Percentiles rank a stretch among this genome's conserved stretches.
phyloP scores from a whole-genome alignment of 2,113 vertebrate species.

The Hymenochirus boettgeri region DNA sequence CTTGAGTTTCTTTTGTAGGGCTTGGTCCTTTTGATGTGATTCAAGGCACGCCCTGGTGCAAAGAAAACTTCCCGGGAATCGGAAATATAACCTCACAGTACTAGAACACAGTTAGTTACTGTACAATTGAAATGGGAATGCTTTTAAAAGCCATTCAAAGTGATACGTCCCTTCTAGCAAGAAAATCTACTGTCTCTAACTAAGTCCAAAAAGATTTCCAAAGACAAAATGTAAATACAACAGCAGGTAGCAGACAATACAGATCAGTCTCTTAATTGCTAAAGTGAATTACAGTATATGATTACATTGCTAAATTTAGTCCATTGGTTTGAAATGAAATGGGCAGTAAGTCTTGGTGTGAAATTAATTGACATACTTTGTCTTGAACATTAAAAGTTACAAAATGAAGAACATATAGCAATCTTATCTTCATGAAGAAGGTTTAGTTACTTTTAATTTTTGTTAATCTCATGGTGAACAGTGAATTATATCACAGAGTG shows the following conservation, averaged over 20 bases:
- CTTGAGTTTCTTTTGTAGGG: slow-evolving; percentile 90
- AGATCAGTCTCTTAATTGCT: slow-evolving; percentile 3
- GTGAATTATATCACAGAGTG: too few species aligned
- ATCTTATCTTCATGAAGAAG: too few species aligned
- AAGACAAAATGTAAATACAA: slow-evolving; percentile 27
- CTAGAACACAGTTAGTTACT: slow-evolving; percentile 57
- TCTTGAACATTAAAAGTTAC: too few species aligned
- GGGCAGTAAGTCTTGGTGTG: too few species aligned
- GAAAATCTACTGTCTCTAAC: slow-evolving; percentile 19
- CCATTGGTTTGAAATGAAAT: too few species aligned
- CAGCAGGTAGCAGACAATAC: slow-evolving; percentile 27
- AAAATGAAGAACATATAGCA: too few species aligned
- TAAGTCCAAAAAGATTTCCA: slow-evolving; percentile 16
- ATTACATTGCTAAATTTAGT: too few species aligned
- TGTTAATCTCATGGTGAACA: too few species aligned
- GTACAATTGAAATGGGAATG: slow-evolving; percentile 54
- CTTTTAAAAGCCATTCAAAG: slow-evolving; percentile 37
- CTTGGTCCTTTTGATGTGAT: slow-evolving; percentile 84
- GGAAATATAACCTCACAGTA: slow-evolving; percentile 73
- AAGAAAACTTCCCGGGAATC: slow-evolving; percentile 80
- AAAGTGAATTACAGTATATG: slow-evolving; percentile 2
- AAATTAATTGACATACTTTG: too few species aligned
- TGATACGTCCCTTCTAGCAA: slow-evolving; percentile 20
- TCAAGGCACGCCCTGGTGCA: slow-evolving; percentile 82
- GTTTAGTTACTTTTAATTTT: too few species aligned